Evolutionary conservation across 2,888 invertebrate genomes (phyloP), one percentile per base, ranked within the genome.

Genomic region (Lordiphosa fenestrarum): DNA sequence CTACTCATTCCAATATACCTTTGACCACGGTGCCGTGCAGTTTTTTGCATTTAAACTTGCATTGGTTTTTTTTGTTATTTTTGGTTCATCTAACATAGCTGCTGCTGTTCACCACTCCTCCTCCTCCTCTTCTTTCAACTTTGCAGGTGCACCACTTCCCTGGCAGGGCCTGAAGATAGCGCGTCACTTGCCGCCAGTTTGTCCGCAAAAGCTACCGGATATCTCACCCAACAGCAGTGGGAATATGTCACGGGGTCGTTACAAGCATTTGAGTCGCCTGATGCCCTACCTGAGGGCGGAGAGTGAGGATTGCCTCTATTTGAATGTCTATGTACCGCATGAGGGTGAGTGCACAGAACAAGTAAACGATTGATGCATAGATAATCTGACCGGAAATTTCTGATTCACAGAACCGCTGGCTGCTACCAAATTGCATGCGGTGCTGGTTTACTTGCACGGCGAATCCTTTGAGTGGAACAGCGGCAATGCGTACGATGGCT

Each of bases 401-500:
- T 6, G 3, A 6, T n/a, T 46, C 35, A 1, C 46, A 85, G 86
- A 84, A 53, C 60, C 71, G 6, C 89, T 91, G 39, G 91, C 90
- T 1, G 85, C 90, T 62, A 68, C 90, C 0, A 91, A 91, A 71
- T 93, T 92, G 81, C 93, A 93, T 88, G 95, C 97, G 0, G 96
- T 98, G 0, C 92, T 98, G 88, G 95, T 98, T 46, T 97, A 96
- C 89, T 94, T 98, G 67, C 98, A 98, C 82, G 98, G 98, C 0
- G 98, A 98, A 88, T 97, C 97, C 0, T 98, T 96, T 89, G 97
- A 98, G 86, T 98, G 97, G 95, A 97, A 97, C 87, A 96, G 98
- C 25, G 99, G 98, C 62, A 98, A 98, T 90, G 95, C 98, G 0
- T 99, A 98, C 90, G 99, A 99, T 88, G 98, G 98, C 10, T 95